phyloP scores from a whole-genome alignment of 2,113 vertebrate genomes.

The Hyperopisus bebe region DNA sequence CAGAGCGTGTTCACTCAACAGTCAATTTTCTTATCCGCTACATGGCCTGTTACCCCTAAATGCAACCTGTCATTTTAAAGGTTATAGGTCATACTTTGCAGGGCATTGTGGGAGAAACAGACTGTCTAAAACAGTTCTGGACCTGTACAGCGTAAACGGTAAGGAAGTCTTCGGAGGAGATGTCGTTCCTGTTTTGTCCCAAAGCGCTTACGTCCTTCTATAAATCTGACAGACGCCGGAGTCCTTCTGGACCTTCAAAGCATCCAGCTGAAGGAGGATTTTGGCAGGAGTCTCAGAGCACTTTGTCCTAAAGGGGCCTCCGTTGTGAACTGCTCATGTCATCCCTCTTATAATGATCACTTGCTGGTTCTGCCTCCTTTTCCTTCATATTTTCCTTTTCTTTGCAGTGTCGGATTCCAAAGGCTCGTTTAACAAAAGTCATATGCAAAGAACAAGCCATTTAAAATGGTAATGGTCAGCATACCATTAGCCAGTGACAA shows the following conservation, averaged over 20 bases:
- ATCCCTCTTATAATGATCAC: neutral
- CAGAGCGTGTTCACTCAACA: neutral
- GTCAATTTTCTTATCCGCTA: neutral
- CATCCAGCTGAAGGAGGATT: neutral
- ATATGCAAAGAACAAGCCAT: neutral
- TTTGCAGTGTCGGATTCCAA: neutral
- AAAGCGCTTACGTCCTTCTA: neutral
- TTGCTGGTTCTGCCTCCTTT: neutral
- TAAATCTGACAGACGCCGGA: neutral
- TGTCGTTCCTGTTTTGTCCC: neutral
- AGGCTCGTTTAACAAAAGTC: neutral
- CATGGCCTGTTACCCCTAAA: neutral
- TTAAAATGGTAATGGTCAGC: constrained; percentile 14
- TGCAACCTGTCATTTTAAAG: neutral
- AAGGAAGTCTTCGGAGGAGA: neutral
- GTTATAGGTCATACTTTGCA: neutral
- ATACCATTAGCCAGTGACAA: neutral
- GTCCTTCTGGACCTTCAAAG: neutral
- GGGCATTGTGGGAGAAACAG: neutral
- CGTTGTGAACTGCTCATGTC: neutral
- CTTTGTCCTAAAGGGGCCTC: neutral
- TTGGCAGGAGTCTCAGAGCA: neutral
- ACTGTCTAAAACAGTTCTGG: neutral
- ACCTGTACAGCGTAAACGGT: neutral
- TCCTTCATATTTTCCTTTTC: neutral